Evolutionary conservation across 2,797 vertebrate genomes (phyloP).

Genomic region (Enteromius radiatus): DNA sequence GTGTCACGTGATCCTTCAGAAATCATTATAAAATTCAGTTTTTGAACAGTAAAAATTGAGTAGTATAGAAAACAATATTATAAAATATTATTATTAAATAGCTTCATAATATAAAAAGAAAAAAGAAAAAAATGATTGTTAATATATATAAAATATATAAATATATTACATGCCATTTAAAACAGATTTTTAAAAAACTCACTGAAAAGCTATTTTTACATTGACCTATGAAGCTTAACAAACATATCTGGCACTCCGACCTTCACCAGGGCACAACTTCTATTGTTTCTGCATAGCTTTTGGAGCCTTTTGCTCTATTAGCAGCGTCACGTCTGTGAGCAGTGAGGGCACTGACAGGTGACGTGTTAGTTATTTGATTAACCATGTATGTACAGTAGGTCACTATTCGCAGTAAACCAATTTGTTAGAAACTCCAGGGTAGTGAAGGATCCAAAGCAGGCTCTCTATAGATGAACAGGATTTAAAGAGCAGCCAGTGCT

Average conservation of each 20-base stretch:
- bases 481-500: constrained; percentile 1
- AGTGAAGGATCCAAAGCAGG: background rate
- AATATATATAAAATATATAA: background rate
- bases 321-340: constrained; percentile 47
- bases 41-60: too few species aligned
- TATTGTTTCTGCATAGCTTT: constrained; percentile 59
- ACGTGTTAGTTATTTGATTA: constrained; percentile 44
- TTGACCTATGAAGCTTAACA: constrained; percentile 49
- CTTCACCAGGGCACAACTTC: constrained; percentile 58
- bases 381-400: constrained; percentile 24
- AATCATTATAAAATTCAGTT: background rate
- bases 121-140: background rate
- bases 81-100: too few species aligned
- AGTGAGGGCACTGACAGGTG: constrained; percentile 68
- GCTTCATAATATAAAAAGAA: too few species aligned
- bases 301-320: constrained; percentile 46
- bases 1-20: background rate
- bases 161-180: background rate
- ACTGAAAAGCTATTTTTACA: constrained; percentile 27
- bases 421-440: background rate
- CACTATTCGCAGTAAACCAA: background rate
- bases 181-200: background rate
- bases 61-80: too few species aligned
- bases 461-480: background rate
- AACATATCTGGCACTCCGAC: constrained; percentile 53